Percentiles rank a stretch among this genome's conserved stretches.
Evolutionary conservation across 2,113 vertebrate genomes (phyloP).

Genomic region (Aythya baeri): DNA sequence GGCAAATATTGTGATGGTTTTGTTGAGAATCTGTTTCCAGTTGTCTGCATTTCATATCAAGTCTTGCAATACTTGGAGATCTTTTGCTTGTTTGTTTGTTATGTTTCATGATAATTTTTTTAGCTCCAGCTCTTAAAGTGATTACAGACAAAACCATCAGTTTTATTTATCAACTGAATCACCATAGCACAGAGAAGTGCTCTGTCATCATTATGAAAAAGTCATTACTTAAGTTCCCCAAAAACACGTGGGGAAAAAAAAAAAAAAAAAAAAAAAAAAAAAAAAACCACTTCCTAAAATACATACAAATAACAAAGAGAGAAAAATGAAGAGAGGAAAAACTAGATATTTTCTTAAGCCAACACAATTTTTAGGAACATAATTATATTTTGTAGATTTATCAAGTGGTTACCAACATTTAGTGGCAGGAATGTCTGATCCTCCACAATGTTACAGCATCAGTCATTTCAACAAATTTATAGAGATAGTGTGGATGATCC

Average conservation of each 20-base stretch:
- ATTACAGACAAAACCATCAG: neutral
- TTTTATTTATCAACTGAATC: neutral
- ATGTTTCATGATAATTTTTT: neutral
- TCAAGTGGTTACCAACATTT: neutral
- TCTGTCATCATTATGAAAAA: neutral
- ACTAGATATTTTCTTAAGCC: neutral
- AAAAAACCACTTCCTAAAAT: neutral
- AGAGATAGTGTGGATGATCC: neutral
- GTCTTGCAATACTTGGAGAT: neutral
- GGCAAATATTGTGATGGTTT: neutral
- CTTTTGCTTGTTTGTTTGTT: neutral
- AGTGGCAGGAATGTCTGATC: neutral
- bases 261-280: neutral
- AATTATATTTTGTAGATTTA: neutral
- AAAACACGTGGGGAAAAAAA: neutral
- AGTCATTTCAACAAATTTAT: neutral
- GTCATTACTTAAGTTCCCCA: neutral
- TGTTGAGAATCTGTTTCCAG: neutral
- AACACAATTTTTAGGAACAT: neutral
- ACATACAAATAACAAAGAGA: neutral
- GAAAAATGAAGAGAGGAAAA: neutral
- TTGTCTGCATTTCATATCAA: neutral
- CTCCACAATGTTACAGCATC: neutral
- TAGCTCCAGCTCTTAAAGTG: neutral
- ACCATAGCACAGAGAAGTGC: neutral